Evolutionary conservation across 2,797 vertebrate genomes (phyloP), one percentile per base, ranked within the genome.

Genomic region (Danio choprae): DNA sequence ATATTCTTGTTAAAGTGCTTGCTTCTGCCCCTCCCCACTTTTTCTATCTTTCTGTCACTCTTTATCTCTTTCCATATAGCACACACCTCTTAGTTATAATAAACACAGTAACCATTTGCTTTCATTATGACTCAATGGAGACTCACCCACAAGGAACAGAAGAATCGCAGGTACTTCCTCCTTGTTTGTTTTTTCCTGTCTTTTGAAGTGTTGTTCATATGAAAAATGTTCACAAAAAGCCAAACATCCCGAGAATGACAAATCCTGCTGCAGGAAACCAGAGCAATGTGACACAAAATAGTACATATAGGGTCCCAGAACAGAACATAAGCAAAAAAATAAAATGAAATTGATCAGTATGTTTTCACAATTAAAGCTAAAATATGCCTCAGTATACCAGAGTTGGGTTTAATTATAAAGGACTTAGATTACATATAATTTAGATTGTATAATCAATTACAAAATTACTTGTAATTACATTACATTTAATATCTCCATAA

Each of bases 261-360:
- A 60, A 67, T 76, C 48, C 60, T 76, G 18, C 48, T 44, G 9
- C 13, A 67, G 70, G 55, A 73, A 59, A 73, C 41, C 38, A n/a
- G 20, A 75, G 29, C 15, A 38, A 12, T 50, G 56, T 40, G 44
- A 44, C 38, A 74, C 9, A 62, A 63, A 62, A 38, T 9, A 59
- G 11, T 4, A n/a, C 20, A 48, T 13, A 29, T 10, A 5, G 7
- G 16, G 20, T 13, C 29, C 1, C 8, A 53, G 5, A 22, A 29
- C 4, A 53, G 5, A 43, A 53, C 11, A 11, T n/a, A 46, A 46
- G 20, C 65, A 6, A 46, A 44, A 51, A n/a, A n/a, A 56, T 20
- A 22, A 10, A 48, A 56, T 20, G 22, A 10, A 48, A 60, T n/a
- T 63, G 13, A 18, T 41, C 5, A 3, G 36, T 22, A 12, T 12